Evolutionary conservation across 2,888 invertebrate species (phyloP), one percentile per base, ranked within the genome.

Genomic region (Patella ulyssiponensis): DNA sequence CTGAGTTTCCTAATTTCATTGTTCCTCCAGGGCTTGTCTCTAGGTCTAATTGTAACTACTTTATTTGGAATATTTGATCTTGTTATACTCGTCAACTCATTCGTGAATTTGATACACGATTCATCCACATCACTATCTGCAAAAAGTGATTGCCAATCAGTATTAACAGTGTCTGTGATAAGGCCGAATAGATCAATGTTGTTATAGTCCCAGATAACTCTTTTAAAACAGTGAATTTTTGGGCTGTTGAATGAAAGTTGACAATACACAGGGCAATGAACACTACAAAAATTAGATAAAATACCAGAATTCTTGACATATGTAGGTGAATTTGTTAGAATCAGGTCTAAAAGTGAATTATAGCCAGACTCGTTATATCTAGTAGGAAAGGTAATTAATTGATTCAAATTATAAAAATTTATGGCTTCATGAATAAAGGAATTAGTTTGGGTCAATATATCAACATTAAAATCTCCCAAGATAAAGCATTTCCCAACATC

Each of bases 381-480:
- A 64, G 64, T 64, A 20, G 64, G 64, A 20, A n/a, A 20, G n/a
- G 20, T 64, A 64, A 64, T 64, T 20, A 64, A n/a, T 20, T 11
- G 20, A 64, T 7, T 64, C n/a, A 64, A 20, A 64, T n/a, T 20
- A 64, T 64, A 64, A 20, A 64, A 20, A 20, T 64, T 17, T 7
- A 64, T 64, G 11, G 64, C 64, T 20, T 64, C 64, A 64, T 64
- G 64, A 20, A 64, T 64, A 64, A 64, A 64, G 14, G 64, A 64
- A n/a, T 64, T 64, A 64, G 64, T 64, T 64, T 64, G n/a, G 23
- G 64, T 64, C 5, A 64, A 20, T 11, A 64, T 20, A 14, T 20
- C 64, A n/a, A 64, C 23, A 20, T 64, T 64, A 64, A 64, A 64
- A 64, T 64, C 64, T n/a, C 64, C 64, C n/a, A 64, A 64, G n/a